Percentiles rank a stretch among this genome's conserved stretches.
phyloP scores from a whole-genome alignment of 2,113 vertebrate species.

The Eulemur rufifrons region DNA sequence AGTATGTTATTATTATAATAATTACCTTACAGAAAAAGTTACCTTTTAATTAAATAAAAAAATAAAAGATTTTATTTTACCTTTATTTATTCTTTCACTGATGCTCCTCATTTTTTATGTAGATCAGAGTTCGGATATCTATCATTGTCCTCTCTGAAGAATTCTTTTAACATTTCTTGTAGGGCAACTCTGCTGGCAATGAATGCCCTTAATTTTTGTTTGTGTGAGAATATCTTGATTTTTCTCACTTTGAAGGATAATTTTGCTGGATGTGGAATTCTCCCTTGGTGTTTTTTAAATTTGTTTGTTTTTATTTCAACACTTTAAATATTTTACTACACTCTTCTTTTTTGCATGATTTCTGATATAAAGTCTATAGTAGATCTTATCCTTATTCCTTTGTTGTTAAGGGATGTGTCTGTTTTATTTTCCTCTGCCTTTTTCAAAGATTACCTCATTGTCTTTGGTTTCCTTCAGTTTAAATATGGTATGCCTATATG shows the following conservation, averaged over 20 bases:
- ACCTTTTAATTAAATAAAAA: neutral
- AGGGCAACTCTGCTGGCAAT: neutral
- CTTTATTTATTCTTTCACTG: neutral
- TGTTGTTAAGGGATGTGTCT: neutral
- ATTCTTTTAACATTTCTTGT: neutral
- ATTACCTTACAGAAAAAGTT: neutral
- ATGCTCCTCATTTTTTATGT: neutral
- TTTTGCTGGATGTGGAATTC: neutral
- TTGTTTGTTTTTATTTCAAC: neutral
- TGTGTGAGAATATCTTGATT: neutral
- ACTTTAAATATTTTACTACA: neutral
- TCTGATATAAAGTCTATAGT: neutral
- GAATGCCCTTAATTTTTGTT: neutral
- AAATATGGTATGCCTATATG: neutral
- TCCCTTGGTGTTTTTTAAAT: neutral
- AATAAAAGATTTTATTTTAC: neutral
- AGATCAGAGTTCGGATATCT: neutral
- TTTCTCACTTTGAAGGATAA: neutral
- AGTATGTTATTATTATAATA: neutral
- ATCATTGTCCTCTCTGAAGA: neutral
- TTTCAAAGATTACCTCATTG: neutral
- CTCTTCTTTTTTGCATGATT: neutral
- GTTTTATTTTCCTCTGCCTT: neutral
- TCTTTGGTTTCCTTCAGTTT: neutral
- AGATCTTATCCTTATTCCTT: neutral